A percentile compares a stretch with the other conserved stretches of the same genome.
These are phyloP conservation scores for Amphiprion ocellaris DNA, from an alignment of 2,113 vertebrate species.

Conservation along the genomic window DNA sequence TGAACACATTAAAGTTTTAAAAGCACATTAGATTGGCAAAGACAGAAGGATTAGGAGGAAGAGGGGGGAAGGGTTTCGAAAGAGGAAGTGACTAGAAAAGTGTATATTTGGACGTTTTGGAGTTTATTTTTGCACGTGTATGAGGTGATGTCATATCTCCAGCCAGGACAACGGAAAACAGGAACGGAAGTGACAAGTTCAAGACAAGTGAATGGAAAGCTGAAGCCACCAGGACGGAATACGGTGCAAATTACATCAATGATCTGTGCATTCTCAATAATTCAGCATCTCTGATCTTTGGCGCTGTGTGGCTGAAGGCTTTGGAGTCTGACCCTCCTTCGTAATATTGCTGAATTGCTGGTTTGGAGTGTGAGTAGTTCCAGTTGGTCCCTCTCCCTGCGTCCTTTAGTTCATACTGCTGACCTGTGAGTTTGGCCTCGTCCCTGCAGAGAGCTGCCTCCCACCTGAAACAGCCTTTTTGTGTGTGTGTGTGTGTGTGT, in stretches of 20 bases:
- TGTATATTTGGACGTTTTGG: not conserved
- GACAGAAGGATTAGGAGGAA: conserved; percentile 28
- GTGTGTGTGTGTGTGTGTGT: conserved; percentile 5
- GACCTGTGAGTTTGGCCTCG: conserved; percentile 65
- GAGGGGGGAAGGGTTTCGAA: not conserved
- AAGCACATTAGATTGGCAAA: conserved; percentile 38
- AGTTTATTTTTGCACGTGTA: conserved; percentile 19
- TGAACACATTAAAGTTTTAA: conserved; percentile 76
- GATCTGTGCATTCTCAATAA: conserved; percentile 58
- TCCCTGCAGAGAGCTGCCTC: conserved; percentile 57
- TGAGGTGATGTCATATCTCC: not conserved
- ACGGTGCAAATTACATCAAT: not conserved
- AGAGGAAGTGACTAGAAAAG: conserved; percentile 8
- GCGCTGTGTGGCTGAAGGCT: conserved; percentile 21
- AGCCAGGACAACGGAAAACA: too few species aligned
- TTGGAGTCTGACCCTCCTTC: conserved; percentile 44
- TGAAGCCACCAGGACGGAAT: not conserved
- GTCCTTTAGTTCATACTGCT: conserved; percentile 56
- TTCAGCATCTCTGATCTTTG: conserved; percentile 51
- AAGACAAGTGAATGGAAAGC: not conserved
- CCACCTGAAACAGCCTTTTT: conserved; percentile 47
- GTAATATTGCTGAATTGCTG: conserved; percentile 67
- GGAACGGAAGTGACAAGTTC: not conserved
- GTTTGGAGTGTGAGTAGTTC: conserved; percentile 37
- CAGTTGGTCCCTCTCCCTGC: conserved; percentile 34